Conservation (phyloP, 2,888 invertebrate genomes). For the Lasius platythorax region DNA sequence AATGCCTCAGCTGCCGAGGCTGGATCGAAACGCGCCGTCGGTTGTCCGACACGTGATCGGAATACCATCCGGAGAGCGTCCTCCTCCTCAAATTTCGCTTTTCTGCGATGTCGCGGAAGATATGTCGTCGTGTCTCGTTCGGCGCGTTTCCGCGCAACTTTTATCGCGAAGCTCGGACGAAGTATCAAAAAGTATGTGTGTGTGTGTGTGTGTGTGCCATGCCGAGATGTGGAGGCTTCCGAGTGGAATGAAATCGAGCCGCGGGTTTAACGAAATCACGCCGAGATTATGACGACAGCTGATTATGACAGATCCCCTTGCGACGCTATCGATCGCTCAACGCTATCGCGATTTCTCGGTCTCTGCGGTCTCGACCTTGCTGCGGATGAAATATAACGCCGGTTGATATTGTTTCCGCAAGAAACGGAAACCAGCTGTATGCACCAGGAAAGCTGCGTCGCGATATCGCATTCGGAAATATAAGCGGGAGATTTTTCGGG, state of each 20-base stretch:
- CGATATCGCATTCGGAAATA: slow-evolving; percentile 38
- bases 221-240: slow-evolving; percentile 50
- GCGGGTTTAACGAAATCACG: slow-evolving; percentile 8
- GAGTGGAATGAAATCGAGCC: slow-evolving; percentile 60
- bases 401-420: slow-evolving; percentile 46
- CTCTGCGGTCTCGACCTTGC: neutral
- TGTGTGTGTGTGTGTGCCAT: slow-evolving; percentile 53
- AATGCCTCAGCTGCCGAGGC: slow-evolving; percentile 65
- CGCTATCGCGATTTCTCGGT: neutral
- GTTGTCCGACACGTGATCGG: slow-evolving; percentile 81
- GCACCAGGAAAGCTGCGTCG: slow-evolving; percentile 3
- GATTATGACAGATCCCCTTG: slow-evolving; percentile 38
- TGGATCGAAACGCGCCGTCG: slow-evolving; percentile 79
- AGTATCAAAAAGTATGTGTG: slow-evolving; percentile 65
- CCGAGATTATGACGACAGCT: slow-evolving; percentile 8
- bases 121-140: slow-evolving; percentile 70
- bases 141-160: slow-evolving; percentile 42
- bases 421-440: slow-evolving; percentile 17
- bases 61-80: slow-evolving; percentile 71
- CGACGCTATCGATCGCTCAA: slow-evolving; percentile 16
- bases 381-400: slow-evolving; percentile 19
- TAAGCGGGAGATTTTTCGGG: slow-evolving; percentile 12
- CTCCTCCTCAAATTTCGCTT: slow-evolving; percentile 60
- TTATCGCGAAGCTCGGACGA: slow-evolving; percentile 50
- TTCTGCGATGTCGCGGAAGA: slow-evolving; percentile 57